Percentiles rank a stretch among this genome's conserved stretches.
Conservation (phyloP, 2,797 vertebrate genomes). For the Simalia tracyae region DNA sequence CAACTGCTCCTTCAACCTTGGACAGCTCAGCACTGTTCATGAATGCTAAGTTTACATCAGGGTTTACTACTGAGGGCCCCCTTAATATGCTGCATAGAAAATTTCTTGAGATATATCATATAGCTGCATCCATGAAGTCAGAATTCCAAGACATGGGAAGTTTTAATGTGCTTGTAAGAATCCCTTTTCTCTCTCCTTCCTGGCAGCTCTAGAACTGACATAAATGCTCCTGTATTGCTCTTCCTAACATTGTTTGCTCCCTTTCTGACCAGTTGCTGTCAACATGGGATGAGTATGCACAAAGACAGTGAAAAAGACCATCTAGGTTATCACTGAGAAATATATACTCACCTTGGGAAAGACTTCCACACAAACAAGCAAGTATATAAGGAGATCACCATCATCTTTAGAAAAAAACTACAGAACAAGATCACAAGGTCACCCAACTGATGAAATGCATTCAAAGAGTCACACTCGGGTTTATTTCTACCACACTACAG, state of each 20-base stretch:
- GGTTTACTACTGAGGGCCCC: background rate
- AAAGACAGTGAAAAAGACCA: background rate
- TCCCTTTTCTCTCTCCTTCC: background rate
- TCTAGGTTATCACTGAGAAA: background rate
- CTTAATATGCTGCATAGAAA: background rate
- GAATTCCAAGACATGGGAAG: background rate
- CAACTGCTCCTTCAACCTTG: background rate
- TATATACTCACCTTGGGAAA: background rate
- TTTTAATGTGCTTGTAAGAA: background rate
- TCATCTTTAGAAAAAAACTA: background rate
- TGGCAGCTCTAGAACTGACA: background rate
- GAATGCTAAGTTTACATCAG: background rate
- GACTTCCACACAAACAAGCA: background rate
- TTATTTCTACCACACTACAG: background rate
- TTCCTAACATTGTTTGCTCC: background rate
- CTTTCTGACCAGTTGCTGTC: background rate
- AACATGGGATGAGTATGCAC: background rate
- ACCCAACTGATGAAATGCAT: background rate
- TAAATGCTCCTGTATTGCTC: background rate
- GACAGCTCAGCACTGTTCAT: background rate
- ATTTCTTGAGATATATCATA: background rate
- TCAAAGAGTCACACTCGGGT: background rate
- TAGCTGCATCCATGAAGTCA: background rate
- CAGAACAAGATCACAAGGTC: background rate
- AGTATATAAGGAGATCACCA: too few relatives aligned